A percentile compares a stretch with the other conserved stretches of the same genome.
Evolutionary conservation across 2,888 invertebrate species (phyloP).

Genomic region (Yponomeuta evonymella): DNA sequence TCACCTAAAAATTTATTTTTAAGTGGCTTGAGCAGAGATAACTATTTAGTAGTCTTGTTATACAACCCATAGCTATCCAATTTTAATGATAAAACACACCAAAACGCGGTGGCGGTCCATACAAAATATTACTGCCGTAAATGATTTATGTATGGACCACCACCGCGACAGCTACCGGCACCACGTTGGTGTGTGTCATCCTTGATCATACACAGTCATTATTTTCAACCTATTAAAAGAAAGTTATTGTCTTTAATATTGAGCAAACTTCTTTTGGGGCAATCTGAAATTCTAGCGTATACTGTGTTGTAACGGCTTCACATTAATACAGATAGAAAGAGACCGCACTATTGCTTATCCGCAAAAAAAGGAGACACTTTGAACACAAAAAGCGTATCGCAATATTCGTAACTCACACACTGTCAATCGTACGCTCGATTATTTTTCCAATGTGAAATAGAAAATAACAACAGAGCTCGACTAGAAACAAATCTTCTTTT

Average conservation of each 20-base stretch:
- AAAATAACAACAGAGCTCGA: constrained; percentile 2
- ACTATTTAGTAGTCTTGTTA: too few relatives aligned
- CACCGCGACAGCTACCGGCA: too few relatives aligned
- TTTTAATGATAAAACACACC: too few relatives aligned
- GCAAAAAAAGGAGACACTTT: constrained; percentile 44
- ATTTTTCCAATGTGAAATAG: background rate
- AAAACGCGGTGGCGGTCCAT: background rate
- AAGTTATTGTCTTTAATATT: background rate
- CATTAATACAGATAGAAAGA: constrained; percentile 62
- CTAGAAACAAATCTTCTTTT: background rate
- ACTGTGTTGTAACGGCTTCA: constrained; percentile 54
- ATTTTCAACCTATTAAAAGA: background rate
- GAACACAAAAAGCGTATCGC: constrained; percentile 28
- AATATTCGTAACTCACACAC: constrained; percentile 20
- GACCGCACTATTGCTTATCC: constrained; percentile 52
- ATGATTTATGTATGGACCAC: too few relatives aligned
- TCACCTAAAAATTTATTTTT: too few relatives aligned
- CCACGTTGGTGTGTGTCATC: too few relatives aligned
- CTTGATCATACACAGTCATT: too few relatives aligned
- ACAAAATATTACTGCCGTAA: too few relatives aligned
- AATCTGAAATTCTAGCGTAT: constrained; percentile 40
- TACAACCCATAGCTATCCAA: too few relatives aligned
- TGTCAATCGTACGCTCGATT: background rate
- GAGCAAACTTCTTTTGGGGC: background rate
- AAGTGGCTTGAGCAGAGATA: too few relatives aligned